Conservation (phyloP, 2,888 invertebrate species). For the Lepetodrilus schrolli region DNA sequence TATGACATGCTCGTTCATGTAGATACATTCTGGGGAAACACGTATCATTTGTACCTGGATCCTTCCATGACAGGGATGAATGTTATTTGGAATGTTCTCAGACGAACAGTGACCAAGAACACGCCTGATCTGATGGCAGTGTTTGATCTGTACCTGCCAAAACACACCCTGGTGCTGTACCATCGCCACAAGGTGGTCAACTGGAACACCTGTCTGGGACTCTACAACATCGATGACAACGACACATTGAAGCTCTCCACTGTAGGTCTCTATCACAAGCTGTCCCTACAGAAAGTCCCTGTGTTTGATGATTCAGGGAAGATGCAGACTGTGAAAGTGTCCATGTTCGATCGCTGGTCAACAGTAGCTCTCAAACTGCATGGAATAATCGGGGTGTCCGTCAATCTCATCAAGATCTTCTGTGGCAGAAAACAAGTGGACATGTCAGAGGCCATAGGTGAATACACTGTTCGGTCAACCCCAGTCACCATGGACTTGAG, state of each 20-base stretch:
- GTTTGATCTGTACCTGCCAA: constrained; percentile 61
- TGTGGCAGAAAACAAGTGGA: constrained; percentile 47
- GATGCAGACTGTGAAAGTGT: constrained; percentile 45
- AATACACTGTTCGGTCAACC: constrained; percentile 38
- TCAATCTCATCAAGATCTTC: constrained; percentile 61
- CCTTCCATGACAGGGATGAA: constrained; percentile 60
- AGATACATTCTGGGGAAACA: constrained; percentile 69
- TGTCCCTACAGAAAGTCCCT: constrained; percentile 52
- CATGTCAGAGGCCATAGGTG: constrained; percentile 54
- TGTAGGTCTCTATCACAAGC: constrained; percentile 56
- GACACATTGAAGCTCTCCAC: constrained; percentile 58
- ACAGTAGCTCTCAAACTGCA: constrained; percentile 66
- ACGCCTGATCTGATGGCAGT: constrained; percentile 51
- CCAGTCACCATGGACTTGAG: constrained; percentile 54
- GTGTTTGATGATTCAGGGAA: constrained; percentile 36
- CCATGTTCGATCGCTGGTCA: constrained; percentile 67
- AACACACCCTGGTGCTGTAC: constrained; percentile 58
- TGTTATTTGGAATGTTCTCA: constrained; percentile 55
- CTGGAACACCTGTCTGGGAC: constrained; percentile 60
- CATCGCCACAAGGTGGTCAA: constrained; percentile 49
- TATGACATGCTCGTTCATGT: constrained; percentile 55
- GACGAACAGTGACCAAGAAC: constrained; percentile 56
- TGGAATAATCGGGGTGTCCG: constrained; percentile 60
- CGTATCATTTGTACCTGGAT: constrained; percentile 62
- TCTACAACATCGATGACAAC: constrained; percentile 50